Percentiles rank a stretch among this genome's conserved stretches.
Evolutionary conservation across 2,888 invertebrate genomes (phyloP).

Genomic region (Catocala fraxini): DNA sequence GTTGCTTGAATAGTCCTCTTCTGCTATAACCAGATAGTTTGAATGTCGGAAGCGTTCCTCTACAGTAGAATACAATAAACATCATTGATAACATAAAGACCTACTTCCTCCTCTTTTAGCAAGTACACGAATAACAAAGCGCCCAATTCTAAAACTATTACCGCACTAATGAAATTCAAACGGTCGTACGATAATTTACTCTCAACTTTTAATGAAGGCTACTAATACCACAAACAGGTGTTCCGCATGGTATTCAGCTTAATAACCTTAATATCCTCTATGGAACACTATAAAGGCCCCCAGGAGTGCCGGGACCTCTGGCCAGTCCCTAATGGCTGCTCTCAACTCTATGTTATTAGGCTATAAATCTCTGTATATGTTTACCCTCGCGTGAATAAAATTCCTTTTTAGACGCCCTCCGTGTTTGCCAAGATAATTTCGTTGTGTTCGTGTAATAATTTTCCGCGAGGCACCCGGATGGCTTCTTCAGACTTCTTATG

Average conservation of each 20-base stretch:
- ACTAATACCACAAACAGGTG: constrained; percentile 44
- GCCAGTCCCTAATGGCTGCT: constrained; percentile 59
- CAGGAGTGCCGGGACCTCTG: constrained; percentile 50
- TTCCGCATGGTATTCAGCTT: constrained; percentile 51
- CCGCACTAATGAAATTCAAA: constrained; percentile 1
- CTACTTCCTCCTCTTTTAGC: neutral
- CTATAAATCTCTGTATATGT: constrained; percentile 67
- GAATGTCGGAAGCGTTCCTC: too few relatives aligned
- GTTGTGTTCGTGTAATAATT: constrained; percentile 41
- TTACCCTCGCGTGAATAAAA: constrained; percentile 50
- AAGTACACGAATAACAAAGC: neutral
- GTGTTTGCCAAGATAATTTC: constrained; percentile 44
- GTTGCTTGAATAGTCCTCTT: too few relatives aligned
- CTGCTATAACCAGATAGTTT: too few relatives aligned
- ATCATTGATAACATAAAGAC: neutral
- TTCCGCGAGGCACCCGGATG: constrained; percentile 13
- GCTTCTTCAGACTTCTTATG: constrained; percentile 3
- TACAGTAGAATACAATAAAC: too few relatives aligned
- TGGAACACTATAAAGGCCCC: constrained; percentile 57
- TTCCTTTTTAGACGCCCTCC: constrained; percentile 45
- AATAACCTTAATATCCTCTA: constrained; percentile 56
- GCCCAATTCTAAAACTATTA: constrained; percentile 1
- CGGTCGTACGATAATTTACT: constrained; percentile 27
- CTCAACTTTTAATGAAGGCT: constrained; percentile 38
- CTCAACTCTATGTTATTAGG: constrained; percentile 62